phyloP scores from a whole-genome alignment of 2,888 invertebrate genomes.

The Cylindroiulus punctatus region DNA sequence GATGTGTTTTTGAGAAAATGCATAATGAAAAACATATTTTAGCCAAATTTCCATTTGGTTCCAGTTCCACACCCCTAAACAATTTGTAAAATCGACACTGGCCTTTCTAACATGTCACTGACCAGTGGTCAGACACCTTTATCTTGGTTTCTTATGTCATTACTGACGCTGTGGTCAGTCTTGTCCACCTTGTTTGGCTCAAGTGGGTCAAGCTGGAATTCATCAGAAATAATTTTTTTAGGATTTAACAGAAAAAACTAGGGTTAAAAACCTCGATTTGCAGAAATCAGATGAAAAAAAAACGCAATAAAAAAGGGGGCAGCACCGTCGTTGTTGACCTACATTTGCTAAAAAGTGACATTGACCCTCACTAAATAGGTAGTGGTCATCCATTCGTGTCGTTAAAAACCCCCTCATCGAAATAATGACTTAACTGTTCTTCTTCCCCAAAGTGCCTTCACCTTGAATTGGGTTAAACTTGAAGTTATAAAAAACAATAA shows the following conservation, averaged over 20 bases:
- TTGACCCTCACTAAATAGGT: not conserved
- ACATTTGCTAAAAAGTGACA: not conserved
- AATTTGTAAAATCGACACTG: no score
- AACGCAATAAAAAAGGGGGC: not conserved
- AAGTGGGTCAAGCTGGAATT: not conserved
- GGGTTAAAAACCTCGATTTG: not conserved
- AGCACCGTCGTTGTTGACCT: not conserved
- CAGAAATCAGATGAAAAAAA: not conserved
- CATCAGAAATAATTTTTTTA: no score
- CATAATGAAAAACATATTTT: no score
- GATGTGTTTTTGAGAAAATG: no score
- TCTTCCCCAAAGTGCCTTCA: constrained; percentile 16
- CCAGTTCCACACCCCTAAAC: no score
- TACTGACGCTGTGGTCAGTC: not conserved
- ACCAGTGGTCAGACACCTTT: no score
- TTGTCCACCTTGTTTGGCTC: not conserved
- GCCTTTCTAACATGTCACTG: no score
- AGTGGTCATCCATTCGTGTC: not conserved
- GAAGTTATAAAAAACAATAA: not conserved
- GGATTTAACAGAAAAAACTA: no score
- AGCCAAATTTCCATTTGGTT: no score
- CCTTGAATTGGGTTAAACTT: not conserved
- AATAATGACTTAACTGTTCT: not conserved
- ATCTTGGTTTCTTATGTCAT: no score
- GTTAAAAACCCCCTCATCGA: not conserved